Evolutionary conservation across 1,140 invertebrate genomes (phyloP).

Genomic region (Oncopeltus fasciatus): DNA sequence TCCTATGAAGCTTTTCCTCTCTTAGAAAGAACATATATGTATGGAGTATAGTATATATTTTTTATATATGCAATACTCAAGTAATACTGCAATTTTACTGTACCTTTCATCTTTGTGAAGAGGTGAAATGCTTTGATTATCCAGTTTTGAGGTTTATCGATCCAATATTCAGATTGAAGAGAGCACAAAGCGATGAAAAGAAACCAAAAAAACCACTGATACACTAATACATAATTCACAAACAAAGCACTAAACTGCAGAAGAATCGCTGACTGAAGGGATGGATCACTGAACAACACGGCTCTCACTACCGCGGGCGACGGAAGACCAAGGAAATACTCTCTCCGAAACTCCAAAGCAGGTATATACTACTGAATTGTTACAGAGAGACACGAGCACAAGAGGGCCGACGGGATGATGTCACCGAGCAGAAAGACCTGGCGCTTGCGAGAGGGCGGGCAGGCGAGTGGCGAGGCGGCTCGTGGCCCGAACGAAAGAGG

Average conservation of each 20-base stretch:
- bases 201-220: neutral
- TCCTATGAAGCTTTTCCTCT: no score
- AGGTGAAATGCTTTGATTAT: neutral
- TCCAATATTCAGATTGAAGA: no score
- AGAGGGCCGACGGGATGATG: neutral
- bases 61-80: no score
- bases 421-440: neutral
- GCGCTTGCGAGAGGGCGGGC: neutral
- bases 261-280: neutral
- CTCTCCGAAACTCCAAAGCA: no score
- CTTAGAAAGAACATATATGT: no score
- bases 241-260: neutral
- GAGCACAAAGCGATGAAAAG: no score
- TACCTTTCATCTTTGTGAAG: constrained; percentile 3
- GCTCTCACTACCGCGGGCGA: no score
- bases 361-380: no score
- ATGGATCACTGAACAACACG: neutral
- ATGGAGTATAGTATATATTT: no score
- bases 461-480: neutral
- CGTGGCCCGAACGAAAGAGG: neutral
- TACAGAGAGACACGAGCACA: neutral
- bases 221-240: neutral
- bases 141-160: neutral
- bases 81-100: no score
- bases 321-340: no score